Evolutionary conservation across 1,140 invertebrate species (phyloP).

Genomic region (Pomacea maculata): DNA sequence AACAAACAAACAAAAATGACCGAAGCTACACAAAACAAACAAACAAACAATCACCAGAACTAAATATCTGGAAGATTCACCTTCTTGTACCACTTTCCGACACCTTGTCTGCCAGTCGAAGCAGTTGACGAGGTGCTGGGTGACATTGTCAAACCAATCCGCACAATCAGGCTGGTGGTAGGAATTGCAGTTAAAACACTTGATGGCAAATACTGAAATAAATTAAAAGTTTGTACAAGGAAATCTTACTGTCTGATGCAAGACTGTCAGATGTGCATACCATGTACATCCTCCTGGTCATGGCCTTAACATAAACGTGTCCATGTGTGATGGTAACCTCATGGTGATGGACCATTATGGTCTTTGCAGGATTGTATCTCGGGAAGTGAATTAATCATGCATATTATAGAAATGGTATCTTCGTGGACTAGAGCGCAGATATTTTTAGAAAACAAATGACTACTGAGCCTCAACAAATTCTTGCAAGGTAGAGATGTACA

Average conservation of each 20-base stretch:
- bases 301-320: too few species aligned
- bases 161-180: slow-evolving; percentile 62
- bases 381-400: background rate
- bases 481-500: too few species aligned
- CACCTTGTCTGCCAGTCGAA: slow-evolving; percentile 50
- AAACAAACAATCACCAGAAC: too few species aligned
- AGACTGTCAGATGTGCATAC: too few species aligned
- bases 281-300: background rate
- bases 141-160: slow-evolving; percentile 64
- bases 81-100: slow-evolving; percentile 64
- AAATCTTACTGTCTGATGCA: background rate
- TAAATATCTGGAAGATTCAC: slow-evolving; percentile 32
- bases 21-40: too few species aligned
- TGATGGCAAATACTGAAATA: slow-evolving; percentile 50
- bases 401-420: background rate
- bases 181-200: slow-evolving; percentile 65
- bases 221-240: slow-evolving; percentile 6
- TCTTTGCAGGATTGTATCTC: background rate
- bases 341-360: background rate
- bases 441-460: background rate
- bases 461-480: too few species aligned
- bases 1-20: too few species aligned
- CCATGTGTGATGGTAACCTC: too few species aligned
- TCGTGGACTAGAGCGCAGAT: background rate
- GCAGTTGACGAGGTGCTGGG: slow-evolving; percentile 57